Base-by-base conservation (phyloP, 2,888 invertebrate genomes). In the Drosophila barbarae region DNA sequence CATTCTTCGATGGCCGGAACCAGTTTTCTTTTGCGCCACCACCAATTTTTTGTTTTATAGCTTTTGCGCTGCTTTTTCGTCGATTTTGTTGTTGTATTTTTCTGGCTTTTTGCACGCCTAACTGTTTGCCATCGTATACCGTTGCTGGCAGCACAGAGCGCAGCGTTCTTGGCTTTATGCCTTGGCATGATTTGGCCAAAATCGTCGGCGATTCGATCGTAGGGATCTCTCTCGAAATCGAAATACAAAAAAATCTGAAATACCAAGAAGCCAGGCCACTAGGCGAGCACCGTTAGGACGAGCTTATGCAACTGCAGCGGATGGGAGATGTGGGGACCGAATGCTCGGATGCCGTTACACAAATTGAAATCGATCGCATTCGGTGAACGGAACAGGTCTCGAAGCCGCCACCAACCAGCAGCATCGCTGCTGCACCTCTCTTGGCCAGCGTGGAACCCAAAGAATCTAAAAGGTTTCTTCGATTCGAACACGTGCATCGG, bases 1-100 rank as follows among this genome's bases (percentile, higher is more conserved):
- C 73, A 82, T 84, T 82, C 77, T 75, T 74, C 69, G 59, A 71
- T 67, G 64, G 76, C 82, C 82, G 80, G 80, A 80, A 80, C 84
- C 80, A 84, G 80, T 80, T 80, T 81, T 64, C 71, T 73, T 61
- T 73, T 69, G 69, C 71, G 68, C 71, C 73, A 74, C 65, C 61
- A 76, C 73, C 72, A 73, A 77, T 73, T 70, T 77, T 70, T 59
- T 71, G 54, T 57, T 52, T 64, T 63, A 53, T 51, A 53, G 55
- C 72, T 66, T 57, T 52, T 68, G 50, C 67, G 39, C 28, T 66
- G 56, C 44, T 66, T 68, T 72, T 68, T 59, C 59, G 58, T 63
- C 39, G 53, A 23, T 52, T 71, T 63, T 66, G 52, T 50, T 23
- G 13, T 41, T 42, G 9, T 42, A 9, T 42, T 26, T 63, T 54